Evolutionary conservation across 1,140 invertebrate species (phyloP), one percentile per base, ranked within the genome.

Genomic region (Nephila pilipes): DNA sequence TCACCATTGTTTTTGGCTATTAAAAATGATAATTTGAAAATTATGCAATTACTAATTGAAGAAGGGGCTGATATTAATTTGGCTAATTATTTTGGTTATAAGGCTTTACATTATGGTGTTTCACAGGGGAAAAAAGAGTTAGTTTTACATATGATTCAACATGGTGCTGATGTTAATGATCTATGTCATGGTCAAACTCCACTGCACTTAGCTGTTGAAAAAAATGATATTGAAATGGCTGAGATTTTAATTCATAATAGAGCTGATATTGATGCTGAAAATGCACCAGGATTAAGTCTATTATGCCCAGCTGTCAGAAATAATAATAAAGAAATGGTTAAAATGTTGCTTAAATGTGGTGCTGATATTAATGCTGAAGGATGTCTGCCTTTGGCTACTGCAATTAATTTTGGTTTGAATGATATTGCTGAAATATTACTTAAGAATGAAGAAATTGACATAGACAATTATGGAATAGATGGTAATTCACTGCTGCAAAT

Each of bases 131-230:
- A 85, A 32, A 54, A 60, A 4, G 80, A 60, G 29, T 36, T 85
- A 58, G n/a, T 85, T 54, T 18, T 60, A 46, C 10, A 88, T 25
- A 32, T 92, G 22, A 92, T 58, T 63, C 38, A 36, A 29, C n/a
- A n/a, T 12, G 92, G 36, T 63, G 20, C 32, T 32, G 46, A 55
- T 57, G 29, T 46, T 32, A 69, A 25, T 75, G 93, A 65, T 65
- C n/a, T 5, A 65, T 65, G 22, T 65, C 1, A 25, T n/a, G 25
- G 10, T 94, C 94, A 95, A 95, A 95, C 95, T 0, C 93, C 95
- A 12, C 93, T 96, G 2, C 95, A 96, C 85, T 94, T 95, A 65
- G 95, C 95, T 12, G 94, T 94, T 12, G 91, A 81, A 32, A 93
- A 94, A 69, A 95, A 95, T 8, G 95, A 95, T 87, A 95, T 95